A percentile compares a stretch with the other conserved stretches of the same genome.
Conservation (phyloP, 2,888 invertebrate genomes). For the Melitaea athalia region DNA sequence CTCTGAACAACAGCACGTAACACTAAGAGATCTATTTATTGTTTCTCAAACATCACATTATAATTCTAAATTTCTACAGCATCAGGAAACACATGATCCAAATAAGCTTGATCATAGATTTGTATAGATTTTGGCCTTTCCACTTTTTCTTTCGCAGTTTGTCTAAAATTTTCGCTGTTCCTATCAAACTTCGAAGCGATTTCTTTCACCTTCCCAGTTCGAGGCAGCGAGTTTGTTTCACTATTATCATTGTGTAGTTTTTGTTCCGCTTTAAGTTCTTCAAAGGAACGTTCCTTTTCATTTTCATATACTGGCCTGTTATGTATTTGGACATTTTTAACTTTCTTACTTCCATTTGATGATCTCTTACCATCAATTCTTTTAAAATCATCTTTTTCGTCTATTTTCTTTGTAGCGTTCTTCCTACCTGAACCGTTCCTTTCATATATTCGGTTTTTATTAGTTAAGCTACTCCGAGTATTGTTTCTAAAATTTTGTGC, state of each 20-base stretch:
- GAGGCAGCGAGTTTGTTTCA: conserved; percentile 58
- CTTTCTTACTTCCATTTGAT: conserved; percentile 55
- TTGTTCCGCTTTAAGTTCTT: conserved; percentile 48
- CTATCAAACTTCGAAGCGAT: conserved; percentile 73
- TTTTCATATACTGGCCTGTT: conserved; percentile 41
- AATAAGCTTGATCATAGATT: conserved; percentile 82
- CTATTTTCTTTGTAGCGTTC: conserved; percentile 42
- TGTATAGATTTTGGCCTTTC: conserved; percentile 83
- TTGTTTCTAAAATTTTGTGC: conserved; percentile 53
- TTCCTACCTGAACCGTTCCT: conserved; percentile 62
- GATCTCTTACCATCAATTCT: conserved; percentile 50
- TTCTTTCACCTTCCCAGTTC: conserved; percentile 73
- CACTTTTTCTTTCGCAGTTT: conserved; percentile 56
- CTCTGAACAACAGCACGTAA: conserved; percentile 38
- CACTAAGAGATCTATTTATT: conserved; percentile 48
- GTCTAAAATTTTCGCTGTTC: conserved; percentile 56
- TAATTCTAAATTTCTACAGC: conserved; percentile 70
- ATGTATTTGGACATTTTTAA: conserved; percentile 42
- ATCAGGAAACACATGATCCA: conserved; percentile 84
- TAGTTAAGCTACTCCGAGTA: conserved; percentile 51
- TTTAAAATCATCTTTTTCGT: conserved; percentile 42
- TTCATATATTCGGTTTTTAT: conserved; percentile 57
- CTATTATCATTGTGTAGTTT: conserved; percentile 39
- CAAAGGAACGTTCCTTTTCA: conserved; percentile 51
- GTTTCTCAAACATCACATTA: conserved; percentile 41